A percentile compares a stretch with the other conserved stretches of the same genome.
phyloP scores from a whole-genome alignment of 2,113 vertebrate species.

The Ciconia stormi region DNA sequence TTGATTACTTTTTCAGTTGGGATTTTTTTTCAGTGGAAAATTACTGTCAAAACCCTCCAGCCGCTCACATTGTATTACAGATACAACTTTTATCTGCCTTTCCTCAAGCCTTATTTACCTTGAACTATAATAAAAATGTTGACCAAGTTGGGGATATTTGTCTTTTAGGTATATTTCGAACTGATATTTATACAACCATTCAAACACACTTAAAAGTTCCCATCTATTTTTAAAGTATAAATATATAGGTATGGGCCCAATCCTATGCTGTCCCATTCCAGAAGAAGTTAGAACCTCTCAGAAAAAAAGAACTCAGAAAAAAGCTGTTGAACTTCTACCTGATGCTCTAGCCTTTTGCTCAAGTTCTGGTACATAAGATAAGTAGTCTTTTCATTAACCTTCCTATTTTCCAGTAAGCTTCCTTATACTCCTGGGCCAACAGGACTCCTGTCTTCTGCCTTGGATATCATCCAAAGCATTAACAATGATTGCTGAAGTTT shows the following conservation, averaged over 20 bases:
- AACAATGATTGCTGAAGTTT: slow-evolving; percentile 24
- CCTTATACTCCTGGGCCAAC: background rate
- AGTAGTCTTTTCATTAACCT: slow-evolving; percentile 7
- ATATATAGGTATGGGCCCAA: background rate
- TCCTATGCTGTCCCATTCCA: background rate
- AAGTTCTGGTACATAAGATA: background rate
- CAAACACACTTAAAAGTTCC: background rate
- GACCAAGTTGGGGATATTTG: background rate
- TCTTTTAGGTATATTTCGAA: background rate
- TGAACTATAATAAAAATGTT: background rate
- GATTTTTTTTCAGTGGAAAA: background rate
- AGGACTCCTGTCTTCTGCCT: background rate
- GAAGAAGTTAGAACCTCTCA: background rate
- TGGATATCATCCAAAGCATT: slow-evolving; percentile 10
- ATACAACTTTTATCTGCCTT: background rate
- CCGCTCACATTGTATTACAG: background rate
- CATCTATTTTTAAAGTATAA: background rate
- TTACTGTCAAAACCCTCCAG: background rate
- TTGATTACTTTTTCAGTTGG: background rate
- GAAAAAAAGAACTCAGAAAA: background rate
- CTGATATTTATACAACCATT: background rate
- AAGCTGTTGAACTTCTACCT: background rate
- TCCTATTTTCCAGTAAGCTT: slow-evolving; percentile 18
- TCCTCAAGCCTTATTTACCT: background rate
- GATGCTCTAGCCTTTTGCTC: background rate